These are phyloP conservation scores for Dermochelys coriacea DNA, from an alignment of 2,797 vertebrate genomes.

Conservation along the genomic window DNA sequence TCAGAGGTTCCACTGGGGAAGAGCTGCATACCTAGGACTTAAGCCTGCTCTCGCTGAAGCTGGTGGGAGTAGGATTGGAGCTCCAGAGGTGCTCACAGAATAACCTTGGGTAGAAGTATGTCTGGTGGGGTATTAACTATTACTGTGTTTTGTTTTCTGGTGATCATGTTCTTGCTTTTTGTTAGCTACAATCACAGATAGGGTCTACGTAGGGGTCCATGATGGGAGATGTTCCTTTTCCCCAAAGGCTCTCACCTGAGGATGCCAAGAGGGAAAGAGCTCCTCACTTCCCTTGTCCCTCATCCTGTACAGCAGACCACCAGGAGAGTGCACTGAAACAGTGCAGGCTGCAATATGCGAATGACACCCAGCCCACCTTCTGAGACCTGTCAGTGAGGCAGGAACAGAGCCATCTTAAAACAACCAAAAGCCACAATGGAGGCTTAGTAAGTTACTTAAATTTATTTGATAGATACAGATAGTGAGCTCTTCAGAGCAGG, in stretches of 20 bases:
- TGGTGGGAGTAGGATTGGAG: background rate
- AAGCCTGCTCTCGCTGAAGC: background rate
- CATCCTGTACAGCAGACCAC: background rate
- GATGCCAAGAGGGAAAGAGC: background rate
- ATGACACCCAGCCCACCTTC: background rate
- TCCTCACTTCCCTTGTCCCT: background rate
- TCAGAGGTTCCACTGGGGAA: background rate
- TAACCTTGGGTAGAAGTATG: background rate
- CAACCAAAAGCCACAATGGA: background rate
- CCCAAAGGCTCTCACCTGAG: rapidly evolving
- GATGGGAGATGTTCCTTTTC: background rate
- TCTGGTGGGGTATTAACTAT: background rate
- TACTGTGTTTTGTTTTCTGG: background rate
- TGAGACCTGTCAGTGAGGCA: background rate
- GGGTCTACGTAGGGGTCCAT: background rate
- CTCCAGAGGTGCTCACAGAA: background rate
- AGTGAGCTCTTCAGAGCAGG: background rate
- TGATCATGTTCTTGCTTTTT: background rate
- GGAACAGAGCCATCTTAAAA: background rate
- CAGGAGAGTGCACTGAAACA: background rate
- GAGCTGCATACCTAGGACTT: background rate
- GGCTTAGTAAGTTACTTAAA: slow-evolving; percentile 20
- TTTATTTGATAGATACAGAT: background rate
- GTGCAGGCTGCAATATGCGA: background rate
- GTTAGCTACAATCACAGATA: background rate